Base-by-base conservation (phyloP, 2,888 invertebrate genomes). In the Ormyrus rosae region DNA sequence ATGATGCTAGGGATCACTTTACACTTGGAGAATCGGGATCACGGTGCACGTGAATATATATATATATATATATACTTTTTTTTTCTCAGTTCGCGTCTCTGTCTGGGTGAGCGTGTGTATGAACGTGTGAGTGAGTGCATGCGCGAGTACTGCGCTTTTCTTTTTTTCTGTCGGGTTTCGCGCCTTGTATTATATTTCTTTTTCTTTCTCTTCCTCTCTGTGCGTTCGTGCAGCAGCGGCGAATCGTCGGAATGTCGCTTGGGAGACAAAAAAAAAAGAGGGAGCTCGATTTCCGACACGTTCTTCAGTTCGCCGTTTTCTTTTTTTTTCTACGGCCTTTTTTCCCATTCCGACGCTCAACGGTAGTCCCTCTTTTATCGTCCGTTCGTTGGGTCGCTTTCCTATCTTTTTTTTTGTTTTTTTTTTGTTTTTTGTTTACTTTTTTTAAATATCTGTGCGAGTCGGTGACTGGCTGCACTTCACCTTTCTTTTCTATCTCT, bases 171-270 rank as follows among this genome's bases (percentile, higher is more conserved):
- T 4, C 34, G 34, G 34, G 34, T 34, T 72, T 70, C 64, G 46
- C 67, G 72, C 55, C 58, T 34, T 69, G 65, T 63, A 75, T 75
- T 75, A 34, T 58, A 53, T 61, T 65, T 48, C 45, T 60, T 78
- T 74, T 69, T 65, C 13, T 45, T 74, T 63, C 72, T 56, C 58
- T 34, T 34, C 13, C 53, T 71, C 68, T 64, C 68, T 80, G 55
- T 67, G 56, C 34, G 64, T 5, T 70, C 78, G 58, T 77, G 50
- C 78, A 60, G 46, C 68, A 34, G 71, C 69, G 61, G 65, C 8
- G 58, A 48, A 82, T 78, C 82, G 72, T 78, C 81, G 82, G 82
- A 82, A 80, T 83, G 81, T 83, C 79, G 80, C 60, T 70, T 9
- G 50, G 51, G n/a, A 11, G 53, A 65, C 13, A 73, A 60, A 55